A percentile compares a stretch with the other conserved stretches of the same genome.
Conservation (phyloP, 2,113 vertebrate species). For the Zapornia atra region DNA sequence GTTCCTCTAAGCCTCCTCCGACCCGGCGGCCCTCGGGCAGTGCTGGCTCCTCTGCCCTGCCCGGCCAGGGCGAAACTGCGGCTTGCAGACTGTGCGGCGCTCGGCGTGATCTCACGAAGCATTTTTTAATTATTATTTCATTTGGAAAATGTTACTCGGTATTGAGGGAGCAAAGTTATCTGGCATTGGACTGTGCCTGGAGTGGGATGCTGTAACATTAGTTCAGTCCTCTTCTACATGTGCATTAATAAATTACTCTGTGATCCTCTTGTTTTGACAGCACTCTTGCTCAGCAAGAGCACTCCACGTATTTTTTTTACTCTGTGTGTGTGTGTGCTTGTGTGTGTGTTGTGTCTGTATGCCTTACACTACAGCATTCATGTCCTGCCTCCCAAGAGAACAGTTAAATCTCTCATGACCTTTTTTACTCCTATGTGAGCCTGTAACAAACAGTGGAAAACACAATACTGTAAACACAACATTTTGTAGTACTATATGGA, state of each 20-base stretch:
- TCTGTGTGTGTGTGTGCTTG: too few species aligned
- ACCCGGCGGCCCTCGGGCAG: not conserved
- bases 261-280: not conserved
- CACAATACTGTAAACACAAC: not conserved
- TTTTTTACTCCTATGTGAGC: not conserved
- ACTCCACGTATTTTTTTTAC: accelerated
- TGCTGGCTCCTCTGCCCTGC: not conserved
- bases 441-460: not conserved
- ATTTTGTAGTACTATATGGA: not conserved
- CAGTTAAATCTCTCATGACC: not conserved
- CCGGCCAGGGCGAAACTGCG: accelerated
- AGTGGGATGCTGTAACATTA: accelerated
- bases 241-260: not conserved
- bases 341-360: accelerated
- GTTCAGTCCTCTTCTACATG: not conserved
- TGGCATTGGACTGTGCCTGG: not conserved
- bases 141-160: accelerated
- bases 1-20: not conserved
- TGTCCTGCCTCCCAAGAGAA: not conserved
- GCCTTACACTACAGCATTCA: not conserved
- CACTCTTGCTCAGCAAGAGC: not conserved
- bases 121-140: accelerated
- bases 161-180: accelerated
- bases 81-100: too few species aligned
- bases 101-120: accelerated